Conservation (phyloP, 1,140 invertebrate species). For the Oedothorax gibbosus region DNA sequence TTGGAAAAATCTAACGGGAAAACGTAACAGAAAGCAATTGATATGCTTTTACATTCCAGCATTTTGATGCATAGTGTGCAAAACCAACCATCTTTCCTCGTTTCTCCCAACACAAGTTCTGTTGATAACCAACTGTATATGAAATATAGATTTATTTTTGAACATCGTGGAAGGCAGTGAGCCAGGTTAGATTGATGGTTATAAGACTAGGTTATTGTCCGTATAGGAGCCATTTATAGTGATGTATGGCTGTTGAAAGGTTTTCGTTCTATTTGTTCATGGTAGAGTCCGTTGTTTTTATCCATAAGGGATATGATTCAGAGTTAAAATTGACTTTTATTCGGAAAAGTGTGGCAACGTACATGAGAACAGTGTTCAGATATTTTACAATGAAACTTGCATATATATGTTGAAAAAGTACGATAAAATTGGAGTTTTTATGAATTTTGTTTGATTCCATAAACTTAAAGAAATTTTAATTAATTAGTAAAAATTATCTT, state of each 20-base stretch:
- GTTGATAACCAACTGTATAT: conserved; percentile 31
- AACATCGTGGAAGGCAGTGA: conserved; percentile 22
- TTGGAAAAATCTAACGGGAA: too few relatives aligned
- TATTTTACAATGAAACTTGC: too few relatives aligned
- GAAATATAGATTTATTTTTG: conserved; percentile 46
- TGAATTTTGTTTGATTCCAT: too few relatives aligned
- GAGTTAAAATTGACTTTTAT: conserved; percentile 25
- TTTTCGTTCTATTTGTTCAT: conserved; percentile 54
- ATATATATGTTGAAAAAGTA: too few relatives aligned
- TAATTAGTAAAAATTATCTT: too few relatives aligned
- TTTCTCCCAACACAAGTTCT: conserved; percentile 7
- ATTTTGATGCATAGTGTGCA: conserved; percentile 9
- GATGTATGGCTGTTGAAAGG: conserved; percentile 59
- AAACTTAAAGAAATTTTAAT: too few relatives aligned
- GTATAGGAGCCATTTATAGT: conserved; percentile 49
- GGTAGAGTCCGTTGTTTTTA: conserved; percentile 50
- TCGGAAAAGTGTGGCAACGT: neutral
- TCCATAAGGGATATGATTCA: conserved; percentile 44
- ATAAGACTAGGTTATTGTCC: conserved; percentile 51
- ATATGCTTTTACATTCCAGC: too few relatives aligned
- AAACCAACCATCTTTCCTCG: conserved; percentile 3
- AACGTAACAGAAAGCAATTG: too few relatives aligned
- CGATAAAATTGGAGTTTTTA: too few relatives aligned
- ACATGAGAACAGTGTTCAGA: too few relatives aligned
- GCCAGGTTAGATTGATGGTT: conserved; percentile 48